Conservation (phyloP, 2,113 vertebrate genomes). For the Gymnorhina tibicen region DNA sequence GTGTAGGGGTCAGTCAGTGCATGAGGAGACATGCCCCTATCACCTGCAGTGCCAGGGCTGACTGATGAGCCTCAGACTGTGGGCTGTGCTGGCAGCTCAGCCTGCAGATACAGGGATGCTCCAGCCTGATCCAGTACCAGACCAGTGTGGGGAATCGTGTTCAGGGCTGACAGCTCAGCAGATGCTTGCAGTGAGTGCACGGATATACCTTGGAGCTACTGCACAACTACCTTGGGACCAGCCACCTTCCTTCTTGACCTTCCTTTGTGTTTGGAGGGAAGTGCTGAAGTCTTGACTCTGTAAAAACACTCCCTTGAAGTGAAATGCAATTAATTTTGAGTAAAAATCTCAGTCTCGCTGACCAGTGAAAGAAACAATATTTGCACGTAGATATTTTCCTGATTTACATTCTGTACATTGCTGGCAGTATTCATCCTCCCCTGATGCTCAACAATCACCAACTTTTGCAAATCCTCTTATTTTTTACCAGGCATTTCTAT, state of each 20-base stretch:
- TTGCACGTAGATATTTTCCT: background rate
- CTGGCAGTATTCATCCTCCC: background rate
- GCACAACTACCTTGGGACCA: background rate
- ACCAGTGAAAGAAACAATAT: background rate
- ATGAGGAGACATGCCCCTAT: background rate
- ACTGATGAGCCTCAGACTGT: background rate
- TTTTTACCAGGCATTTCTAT: background rate
- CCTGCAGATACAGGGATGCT: fast-evolving
- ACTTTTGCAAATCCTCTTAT: background rate
- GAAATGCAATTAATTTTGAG: background rate
- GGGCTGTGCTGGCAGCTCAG: background rate
- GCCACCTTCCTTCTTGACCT: background rate
- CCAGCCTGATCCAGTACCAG: fast-evolving
- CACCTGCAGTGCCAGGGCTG: background rate
- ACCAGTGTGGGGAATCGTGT: fast-evolving
- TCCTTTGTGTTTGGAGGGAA: background rate
- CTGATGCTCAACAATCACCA: background rate
- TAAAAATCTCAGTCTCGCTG: background rate
- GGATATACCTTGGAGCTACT: background rate
- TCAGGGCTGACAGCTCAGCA: background rate
- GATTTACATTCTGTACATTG: background rate
- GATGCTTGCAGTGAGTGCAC: background rate
- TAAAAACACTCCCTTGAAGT: background rate
- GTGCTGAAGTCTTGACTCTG: background rate
- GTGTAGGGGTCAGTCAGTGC: fast-evolving